Evolutionary conservation across 1,140 invertebrate genomes (phyloP).

Genomic region (Sycobia sp.): DNA sequence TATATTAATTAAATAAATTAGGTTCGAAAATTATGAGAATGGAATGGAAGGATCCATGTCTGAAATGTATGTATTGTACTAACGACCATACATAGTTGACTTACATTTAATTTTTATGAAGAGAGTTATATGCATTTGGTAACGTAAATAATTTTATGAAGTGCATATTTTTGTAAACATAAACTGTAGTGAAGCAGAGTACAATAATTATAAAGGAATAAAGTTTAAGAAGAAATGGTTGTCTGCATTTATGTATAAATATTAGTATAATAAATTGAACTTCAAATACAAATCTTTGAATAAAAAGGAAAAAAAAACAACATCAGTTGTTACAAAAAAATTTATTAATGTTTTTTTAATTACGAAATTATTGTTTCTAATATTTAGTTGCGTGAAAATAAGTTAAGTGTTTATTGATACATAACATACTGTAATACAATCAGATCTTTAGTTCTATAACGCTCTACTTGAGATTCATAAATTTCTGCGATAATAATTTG

Average conservation of each 20-base stretch:
- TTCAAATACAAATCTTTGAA: constrained; percentile 16
- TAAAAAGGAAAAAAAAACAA: not conserved
- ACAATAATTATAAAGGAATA: constrained; percentile 42
- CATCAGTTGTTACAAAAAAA: not conserved
- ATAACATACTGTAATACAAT: too few species aligned
- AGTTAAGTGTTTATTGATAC: not conserved
- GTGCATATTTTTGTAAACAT: constrained; percentile 60
- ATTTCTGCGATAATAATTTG: constrained; percentile 1
- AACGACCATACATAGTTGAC: constrained; percentile 18
- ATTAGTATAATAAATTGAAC: constrained; percentile 19
- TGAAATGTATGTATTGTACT: too few species aligned
- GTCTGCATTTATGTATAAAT: constrained; percentile 35
- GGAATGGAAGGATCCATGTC: too few species aligned
- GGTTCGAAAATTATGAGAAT: too few species aligned
- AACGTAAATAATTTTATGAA: constrained; percentile 42
- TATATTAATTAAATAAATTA: too few species aligned
- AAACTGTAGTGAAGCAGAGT: constrained; percentile 41
- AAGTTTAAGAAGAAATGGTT: constrained; percentile 37
- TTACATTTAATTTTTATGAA: not conserved
- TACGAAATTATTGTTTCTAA: constrained; percentile 8
- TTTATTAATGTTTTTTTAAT: not conserved
- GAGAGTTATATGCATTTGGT: constrained; percentile 37
- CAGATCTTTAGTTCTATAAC: not conserved
- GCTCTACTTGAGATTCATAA: constrained; percentile 10
- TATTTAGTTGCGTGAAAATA: constrained; percentile 6